Evolutionary conservation across 37 sponge, comb jelly and placozoan species (phyloP), one percentile per base, ranked within the genome.

Genomic region (Beroe ovata): DNA sequence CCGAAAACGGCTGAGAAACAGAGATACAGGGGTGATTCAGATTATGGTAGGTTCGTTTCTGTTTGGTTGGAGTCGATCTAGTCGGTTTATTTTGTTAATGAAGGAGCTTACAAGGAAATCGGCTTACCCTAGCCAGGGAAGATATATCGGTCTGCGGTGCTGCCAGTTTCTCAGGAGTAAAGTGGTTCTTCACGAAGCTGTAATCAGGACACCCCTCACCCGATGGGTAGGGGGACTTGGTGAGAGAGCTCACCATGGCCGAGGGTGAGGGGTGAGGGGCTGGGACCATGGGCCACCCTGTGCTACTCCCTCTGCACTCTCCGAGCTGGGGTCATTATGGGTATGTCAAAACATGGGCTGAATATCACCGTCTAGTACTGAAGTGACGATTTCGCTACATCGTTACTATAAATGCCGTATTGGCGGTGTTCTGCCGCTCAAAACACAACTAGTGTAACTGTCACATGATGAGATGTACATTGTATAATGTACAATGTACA

Each of bases 171-270:
- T 66, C 69, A 3, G 69, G 69, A 30, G 69, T 29, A 18, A 66
- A 66, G 69, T 66, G 69, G 69, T 66, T 66, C 69, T 66, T 66
- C 2, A 66, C 69, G 36, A 66, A 66, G 36, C 69, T 66, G 69
- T 66, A 66, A 37, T 66, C 69, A 11, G 69, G 35, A 33, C 35
- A 19, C 11, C 36, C 19, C 36, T 66, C 69, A 6, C 11, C 11
- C 11, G 54, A 6, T 2, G 69, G 69, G 54, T 47, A 47, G 35
- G 25, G 30, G 32, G 69, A 30, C 69, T 66, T 66, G 69, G 69
- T 66, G 69, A 66, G 69, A 30, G 54, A 47, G 54, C 54, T 47
- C 54, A 47, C 6, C 54, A 47, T 47, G 54, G 54, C 54, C 11
- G 54, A 47, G 54, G 54, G 54, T 6, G 54, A 47, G 54, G 54